Conservation (phyloP, 1,140 invertebrate genomes). For the Ceratina calcarata region DNA sequence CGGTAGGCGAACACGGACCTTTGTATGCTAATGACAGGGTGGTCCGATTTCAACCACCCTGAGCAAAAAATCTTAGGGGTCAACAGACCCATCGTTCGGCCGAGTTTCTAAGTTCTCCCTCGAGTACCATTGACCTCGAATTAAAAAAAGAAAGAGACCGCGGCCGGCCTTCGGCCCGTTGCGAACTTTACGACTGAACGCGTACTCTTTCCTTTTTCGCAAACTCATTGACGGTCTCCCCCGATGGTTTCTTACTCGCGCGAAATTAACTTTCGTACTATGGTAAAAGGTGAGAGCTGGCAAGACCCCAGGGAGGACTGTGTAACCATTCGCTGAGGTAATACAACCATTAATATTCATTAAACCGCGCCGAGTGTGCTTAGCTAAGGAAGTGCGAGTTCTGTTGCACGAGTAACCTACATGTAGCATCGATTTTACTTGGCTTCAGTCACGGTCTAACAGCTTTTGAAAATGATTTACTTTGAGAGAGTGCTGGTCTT, state of each 20-base stretch:
- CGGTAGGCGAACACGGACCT: constrained; percentile 49
- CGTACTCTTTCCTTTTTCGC: constrained; percentile 8
- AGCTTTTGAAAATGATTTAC: too few relatives aligned
- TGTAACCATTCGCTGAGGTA: constrained; percentile 20
- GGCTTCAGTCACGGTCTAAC: neutral
- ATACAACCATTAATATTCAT: constrained; percentile 47
- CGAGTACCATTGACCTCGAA: constrained; percentile 67
- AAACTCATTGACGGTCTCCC: constrained; percentile 34
- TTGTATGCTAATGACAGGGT: constrained; percentile 73
- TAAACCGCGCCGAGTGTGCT: constrained; percentile 20
- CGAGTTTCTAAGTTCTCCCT: constrained; percentile 63
- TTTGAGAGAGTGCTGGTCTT: too few relatives aligned
- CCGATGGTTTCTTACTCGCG: constrained; percentile 4
- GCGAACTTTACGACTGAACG: constrained; percentile 48
- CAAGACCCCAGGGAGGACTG: constrained; percentile 33
- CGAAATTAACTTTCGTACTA: constrained; percentile 33
- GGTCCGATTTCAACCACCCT: constrained; percentile 66
- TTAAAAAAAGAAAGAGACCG: constrained; percentile 42
- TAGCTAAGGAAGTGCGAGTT: neutral
- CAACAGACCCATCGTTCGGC: constrained; percentile 61
- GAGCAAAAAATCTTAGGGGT: constrained; percentile 65
- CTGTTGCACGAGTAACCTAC: constrained; percentile 5
- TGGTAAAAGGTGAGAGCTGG: neutral
- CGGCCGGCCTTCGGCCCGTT: constrained; percentile 47
- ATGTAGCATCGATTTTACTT: neutral